Evolutionary conservation across 2,888 invertebrate genomes (phyloP).

Genomic region (Lomographa bimaculata): DNA sequence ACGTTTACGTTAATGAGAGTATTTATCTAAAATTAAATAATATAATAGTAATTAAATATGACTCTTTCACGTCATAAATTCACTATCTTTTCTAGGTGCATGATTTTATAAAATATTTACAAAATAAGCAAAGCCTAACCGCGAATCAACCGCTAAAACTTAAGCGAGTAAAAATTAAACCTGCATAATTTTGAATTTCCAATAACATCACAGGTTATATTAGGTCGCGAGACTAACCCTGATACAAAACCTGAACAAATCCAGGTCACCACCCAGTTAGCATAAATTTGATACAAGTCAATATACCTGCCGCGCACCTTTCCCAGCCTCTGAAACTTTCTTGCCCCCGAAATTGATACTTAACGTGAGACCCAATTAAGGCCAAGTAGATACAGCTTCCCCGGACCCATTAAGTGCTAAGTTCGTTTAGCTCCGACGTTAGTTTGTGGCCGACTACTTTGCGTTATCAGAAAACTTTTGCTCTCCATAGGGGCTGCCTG

Average conservation of each 20-base stretch:
- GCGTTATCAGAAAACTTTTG: constrained; percentile 54
- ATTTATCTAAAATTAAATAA: no score
- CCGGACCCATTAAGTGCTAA: constrained; percentile 50
- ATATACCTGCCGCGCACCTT: constrained; percentile 12
- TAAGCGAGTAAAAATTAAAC: no score
- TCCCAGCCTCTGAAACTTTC: constrained; percentile 21
- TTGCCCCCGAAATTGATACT: constrained; percentile 32
- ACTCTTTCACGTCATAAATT: no score
- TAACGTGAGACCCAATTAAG: constrained; percentile 55
- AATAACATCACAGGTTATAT: neutral
- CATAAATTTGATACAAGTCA: constrained; percentile 9
- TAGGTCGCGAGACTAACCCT: no score
- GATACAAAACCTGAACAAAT: no score
- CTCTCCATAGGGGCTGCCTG: constrained; percentile 32
- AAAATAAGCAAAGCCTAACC: no score
- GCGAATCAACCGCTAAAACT: no score
- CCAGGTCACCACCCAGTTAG: constrained; percentile 18
- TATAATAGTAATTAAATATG: no score
- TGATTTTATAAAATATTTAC: no score
- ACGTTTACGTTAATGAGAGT: no score
- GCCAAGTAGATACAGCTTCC: constrained; percentile 39
- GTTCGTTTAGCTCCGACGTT: constrained; percentile 51
- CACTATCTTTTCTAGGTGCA: no score
- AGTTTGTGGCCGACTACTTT: constrained; percentile 47
- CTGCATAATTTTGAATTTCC: neutral